Evolutionary conservation across 2,888 invertebrate species (phyloP), one percentile per base, ranked within the genome.

Genomic region (Nebria salina): DNA sequence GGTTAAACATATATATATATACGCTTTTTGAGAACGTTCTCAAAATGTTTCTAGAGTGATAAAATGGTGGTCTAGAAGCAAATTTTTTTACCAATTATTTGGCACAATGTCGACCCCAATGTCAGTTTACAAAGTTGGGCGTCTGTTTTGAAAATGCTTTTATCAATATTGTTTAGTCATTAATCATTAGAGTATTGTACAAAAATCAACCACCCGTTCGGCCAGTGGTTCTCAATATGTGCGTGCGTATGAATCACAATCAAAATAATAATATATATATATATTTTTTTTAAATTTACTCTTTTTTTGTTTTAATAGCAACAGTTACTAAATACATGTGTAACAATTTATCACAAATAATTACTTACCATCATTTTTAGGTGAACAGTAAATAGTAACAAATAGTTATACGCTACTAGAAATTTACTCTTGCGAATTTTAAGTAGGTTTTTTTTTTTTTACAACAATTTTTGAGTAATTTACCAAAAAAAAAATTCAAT

Each of bases 241-340:
- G 54, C 54, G 54, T 54, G 54, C 54, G 54, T 54, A 54, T 54
- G 54, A 54, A 54, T 54, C 54, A 54, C 54, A 54, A 54, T 54
- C 54, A 54, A 54, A 54, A 54, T 54, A 54, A 54, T 54, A 54
- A 34, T 34, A 34, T 34, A 34, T 34, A 34, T 7, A 54, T 54
- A 54, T 54, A 5, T 7, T 54, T 54, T 54, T 54, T 54, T 54
- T 54, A 54, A 54, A 11, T 54, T 54, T 11, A 54, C 13, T 54
- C 54, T 54, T 54, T 54, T 54, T 54, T 54, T 54, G 54, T 54
- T 54, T 54, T 54, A 54, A 54, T 54, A 54, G 54, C 54, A 54
- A 54, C 54, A 54, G 54, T 54, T 54, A 54, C 54, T 54, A 54
- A 54, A 54, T 54, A 54, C 13, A 54, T 54, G 8, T 54, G 54